phyloP scores from a whole-genome alignment of 2,888 invertebrate genomes.

The Ochropleura plecta region DNA sequence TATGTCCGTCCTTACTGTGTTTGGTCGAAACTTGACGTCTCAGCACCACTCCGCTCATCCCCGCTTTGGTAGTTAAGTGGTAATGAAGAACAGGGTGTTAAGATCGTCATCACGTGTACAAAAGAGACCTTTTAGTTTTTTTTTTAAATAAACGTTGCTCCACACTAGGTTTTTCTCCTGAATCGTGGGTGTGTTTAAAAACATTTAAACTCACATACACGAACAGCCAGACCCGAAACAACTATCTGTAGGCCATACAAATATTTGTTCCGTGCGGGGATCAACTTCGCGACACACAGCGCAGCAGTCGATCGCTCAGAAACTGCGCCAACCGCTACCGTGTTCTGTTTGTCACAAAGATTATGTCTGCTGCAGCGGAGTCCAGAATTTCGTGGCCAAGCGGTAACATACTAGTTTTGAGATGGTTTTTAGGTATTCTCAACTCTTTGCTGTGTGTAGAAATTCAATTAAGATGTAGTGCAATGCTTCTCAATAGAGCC shows the following conservation, averaged over 20 bases:
- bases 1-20: background rate
- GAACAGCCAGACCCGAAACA: too few relatives aligned
- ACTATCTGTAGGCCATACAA: too few relatives aligned
- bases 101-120: background rate
- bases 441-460: background rate
- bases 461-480: slow-evolving; percentile 1
- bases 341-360: background rate
- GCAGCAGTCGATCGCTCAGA: too few relatives aligned
- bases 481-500: background rate
- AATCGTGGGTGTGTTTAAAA: too few relatives aligned
- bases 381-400: background rate
- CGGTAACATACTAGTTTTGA: background rate
- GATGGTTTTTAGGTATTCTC: background rate
- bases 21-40: background rate
- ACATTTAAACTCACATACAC: too few relatives aligned
- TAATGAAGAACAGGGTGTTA: background rate
- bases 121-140: too few relatives aligned
- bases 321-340: background rate
- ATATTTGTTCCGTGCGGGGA: too few relatives aligned
- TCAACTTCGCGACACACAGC: too few relatives aligned
- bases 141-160: too few relatives aligned
- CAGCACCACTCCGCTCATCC: background rate
- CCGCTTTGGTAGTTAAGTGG: background rate
- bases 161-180: too few relatives aligned
- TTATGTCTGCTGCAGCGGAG: background rate